Evolutionary conservation across 2,888 invertebrate genomes (phyloP).

Genomic region (Ophion slaviceki): DNA sequence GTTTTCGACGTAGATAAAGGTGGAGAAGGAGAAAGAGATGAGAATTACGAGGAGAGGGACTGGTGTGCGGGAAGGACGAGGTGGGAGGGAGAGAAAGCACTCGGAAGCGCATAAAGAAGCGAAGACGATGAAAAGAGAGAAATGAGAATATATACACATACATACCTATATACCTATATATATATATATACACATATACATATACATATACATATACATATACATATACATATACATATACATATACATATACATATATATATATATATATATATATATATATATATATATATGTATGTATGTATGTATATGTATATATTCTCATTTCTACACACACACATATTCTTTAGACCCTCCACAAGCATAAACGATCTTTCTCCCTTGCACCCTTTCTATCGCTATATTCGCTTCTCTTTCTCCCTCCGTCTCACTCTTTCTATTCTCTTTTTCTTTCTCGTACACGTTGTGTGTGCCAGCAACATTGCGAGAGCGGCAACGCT

Average conservation of each 20-base stretch:
- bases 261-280: too few relatives aligned
- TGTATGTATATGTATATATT: neutral
- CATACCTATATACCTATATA: neutral
- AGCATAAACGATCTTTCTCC: conserved; percentile 66
- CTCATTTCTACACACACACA: neutral
- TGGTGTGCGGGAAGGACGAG: conserved; percentile 16
- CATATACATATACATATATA: too few relatives aligned
- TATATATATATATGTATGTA: too few relatives aligned
- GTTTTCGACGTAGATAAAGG: conserved; percentile 52
- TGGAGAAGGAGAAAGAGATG: conserved; percentile 5
- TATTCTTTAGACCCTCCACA: conserved; percentile 59
- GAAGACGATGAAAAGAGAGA: conserved; percentile 60
- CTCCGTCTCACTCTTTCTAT: conserved; percentile 20
- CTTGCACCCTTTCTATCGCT: conserved; percentile 34
- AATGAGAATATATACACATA: conserved; percentile 49
- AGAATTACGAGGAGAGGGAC: conserved; percentile 7
- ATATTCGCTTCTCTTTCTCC: conserved; percentile 26
- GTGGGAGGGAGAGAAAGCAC: conserved; percentile 58
- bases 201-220: too few relatives aligned
- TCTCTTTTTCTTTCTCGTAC: conserved; percentile 30
- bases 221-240: too few relatives aligned
- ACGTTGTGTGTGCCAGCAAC: conserved; percentile 74
- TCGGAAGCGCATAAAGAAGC: conserved; percentile 67
- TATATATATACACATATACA: too few relatives aligned
- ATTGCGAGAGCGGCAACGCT: conserved; percentile 81